Evolutionary conservation across 2,888 invertebrate species (phyloP).

Genomic region (Balanococcus diminutus): DNA sequence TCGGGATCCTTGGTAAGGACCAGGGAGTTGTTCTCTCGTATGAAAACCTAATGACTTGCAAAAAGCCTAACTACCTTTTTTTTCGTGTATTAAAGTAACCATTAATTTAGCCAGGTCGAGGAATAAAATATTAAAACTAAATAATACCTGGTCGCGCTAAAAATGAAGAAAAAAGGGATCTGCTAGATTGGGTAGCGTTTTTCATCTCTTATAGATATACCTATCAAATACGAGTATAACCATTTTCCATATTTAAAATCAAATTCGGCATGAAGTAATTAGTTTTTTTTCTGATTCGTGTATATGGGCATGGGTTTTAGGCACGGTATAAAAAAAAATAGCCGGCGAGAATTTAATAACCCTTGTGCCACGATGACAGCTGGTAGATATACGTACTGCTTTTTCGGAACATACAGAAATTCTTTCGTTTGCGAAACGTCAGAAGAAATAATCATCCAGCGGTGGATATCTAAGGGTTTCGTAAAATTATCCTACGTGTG

Average conservation of each 20-base stretch:
- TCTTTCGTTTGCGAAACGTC: constrained; percentile 33
- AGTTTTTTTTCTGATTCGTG: not conserved
- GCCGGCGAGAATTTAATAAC: constrained; percentile 38
- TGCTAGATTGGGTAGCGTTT: not conserved
- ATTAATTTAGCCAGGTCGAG: not conserved
- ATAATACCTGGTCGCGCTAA: constrained; percentile 6
- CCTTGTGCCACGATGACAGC: constrained; percentile 38
- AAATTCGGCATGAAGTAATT: constrained; percentile 36
- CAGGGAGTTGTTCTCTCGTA: not conserved
- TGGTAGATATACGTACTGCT: constrained; percentile 12
- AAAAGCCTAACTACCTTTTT: not conserved
- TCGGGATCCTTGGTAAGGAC: constrained; percentile 18
- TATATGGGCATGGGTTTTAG: not conserved
- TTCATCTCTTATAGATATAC: no score
- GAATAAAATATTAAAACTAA: no score
- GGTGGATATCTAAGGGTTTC: constrained; percentile 3
- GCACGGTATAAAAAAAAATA: not conserved
- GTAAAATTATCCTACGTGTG: constrained; percentile 8
- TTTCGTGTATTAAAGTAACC: not conserved
- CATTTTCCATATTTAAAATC: constrained; percentile 40
- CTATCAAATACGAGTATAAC: no score
- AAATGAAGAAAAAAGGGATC: no score
- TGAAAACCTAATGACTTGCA: constrained; percentile 14
- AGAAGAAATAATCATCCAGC: constrained; percentile 21
- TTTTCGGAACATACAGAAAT: constrained; percentile 22